These are phyloP conservation scores for Thalpophila matura DNA, from an alignment of 2,888 invertebrate genomes.

Conservation along the genomic window DNA sequence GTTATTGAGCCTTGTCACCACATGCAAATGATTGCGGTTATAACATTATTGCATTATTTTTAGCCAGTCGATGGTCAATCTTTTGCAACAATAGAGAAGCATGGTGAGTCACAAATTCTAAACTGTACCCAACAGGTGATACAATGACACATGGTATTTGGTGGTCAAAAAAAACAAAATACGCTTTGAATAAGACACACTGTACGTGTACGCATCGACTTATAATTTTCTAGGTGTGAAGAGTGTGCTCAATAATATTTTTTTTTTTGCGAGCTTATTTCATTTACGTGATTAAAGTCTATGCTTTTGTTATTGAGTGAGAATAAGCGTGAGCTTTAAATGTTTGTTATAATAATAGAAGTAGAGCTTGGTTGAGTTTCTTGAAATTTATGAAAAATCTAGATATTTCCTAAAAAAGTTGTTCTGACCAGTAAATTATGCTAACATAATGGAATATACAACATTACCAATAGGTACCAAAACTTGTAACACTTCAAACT, in stretches of 20 bases:
- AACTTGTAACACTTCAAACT: not conserved
- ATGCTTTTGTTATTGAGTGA: no score
- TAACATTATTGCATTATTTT: slow-evolving; percentile 41
- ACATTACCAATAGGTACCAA: not conserved
- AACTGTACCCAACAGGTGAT: slow-evolving; percentile 8
- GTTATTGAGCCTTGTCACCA: slow-evolving; percentile 36
- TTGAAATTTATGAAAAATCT: not conserved
- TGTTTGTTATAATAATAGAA: no score
- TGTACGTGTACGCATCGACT: no score
- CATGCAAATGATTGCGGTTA: slow-evolving; percentile 56
- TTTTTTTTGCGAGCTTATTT: no score
- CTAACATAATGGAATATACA: not conserved
- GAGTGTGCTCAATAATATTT: no score
- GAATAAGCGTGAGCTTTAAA: no score
- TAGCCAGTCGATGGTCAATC: slow-evolving; percentile 41
- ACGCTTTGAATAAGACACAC: no score
- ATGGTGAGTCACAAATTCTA: slow-evolving; percentile 50
- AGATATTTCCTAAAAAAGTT: not conserved
- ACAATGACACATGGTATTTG: slow-evolving; percentile 40
- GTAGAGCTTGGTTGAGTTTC: no score
- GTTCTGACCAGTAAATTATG: not conserved
- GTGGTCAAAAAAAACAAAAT: no score
- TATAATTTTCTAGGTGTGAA: no score
- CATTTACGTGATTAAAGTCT: no score
- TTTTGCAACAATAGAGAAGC: slow-evolving; percentile 53